phyloP scores from a whole-genome alignment of 2,888 invertebrate species.

The Cacoxenus indagator region DNA sequence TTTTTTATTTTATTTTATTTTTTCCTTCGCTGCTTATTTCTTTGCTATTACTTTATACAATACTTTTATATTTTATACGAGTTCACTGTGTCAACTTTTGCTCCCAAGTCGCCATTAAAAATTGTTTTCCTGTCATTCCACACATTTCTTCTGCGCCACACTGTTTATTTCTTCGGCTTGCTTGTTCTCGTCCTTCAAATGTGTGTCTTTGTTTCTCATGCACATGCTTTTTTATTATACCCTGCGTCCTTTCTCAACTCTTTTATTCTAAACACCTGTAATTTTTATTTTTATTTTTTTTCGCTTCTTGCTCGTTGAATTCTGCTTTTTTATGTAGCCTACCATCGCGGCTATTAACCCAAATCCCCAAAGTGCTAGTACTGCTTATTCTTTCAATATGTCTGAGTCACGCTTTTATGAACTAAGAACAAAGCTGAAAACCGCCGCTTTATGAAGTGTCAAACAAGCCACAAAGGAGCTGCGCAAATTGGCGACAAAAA shows the following conservation, averaged over 20 bases:
- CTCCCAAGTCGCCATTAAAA: constrained; percentile 37
- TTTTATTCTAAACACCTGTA: constrained; percentile 1
- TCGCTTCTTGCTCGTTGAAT: constrained; percentile 30
- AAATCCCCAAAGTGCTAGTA: constrained; percentile 61
- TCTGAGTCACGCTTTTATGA: constrained; percentile 26
- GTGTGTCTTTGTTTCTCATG: constrained; percentile 40
- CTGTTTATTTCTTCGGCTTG: constrained; percentile 40
- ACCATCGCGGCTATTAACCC: constrained; percentile 61
- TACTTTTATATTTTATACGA: constrained; percentile 6
- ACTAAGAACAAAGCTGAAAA: neutral
- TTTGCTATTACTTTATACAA: constrained; percentile 10
- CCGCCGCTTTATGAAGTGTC: constrained; percentile 8
- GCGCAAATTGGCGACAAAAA: neutral
- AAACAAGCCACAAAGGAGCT: neutral
- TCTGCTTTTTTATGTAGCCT: constrained; percentile 15
- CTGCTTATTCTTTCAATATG: constrained; percentile 46
- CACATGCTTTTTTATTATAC: constrained; percentile 41
- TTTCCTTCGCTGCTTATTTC: neutral
- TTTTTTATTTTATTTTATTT: neutral
- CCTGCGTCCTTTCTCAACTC: neutral
- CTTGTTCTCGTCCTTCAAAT: neutral
- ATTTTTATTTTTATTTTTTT: neutral
- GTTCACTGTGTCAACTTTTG: constrained; percentile 46
- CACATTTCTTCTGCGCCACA: neutral
- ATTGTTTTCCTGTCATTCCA: constrained; percentile 24